These are phyloP conservation scores for Pleuronectes platessa DNA, from an alignment of 2,113 vertebrate species.

Conservation along the genomic window DNA sequence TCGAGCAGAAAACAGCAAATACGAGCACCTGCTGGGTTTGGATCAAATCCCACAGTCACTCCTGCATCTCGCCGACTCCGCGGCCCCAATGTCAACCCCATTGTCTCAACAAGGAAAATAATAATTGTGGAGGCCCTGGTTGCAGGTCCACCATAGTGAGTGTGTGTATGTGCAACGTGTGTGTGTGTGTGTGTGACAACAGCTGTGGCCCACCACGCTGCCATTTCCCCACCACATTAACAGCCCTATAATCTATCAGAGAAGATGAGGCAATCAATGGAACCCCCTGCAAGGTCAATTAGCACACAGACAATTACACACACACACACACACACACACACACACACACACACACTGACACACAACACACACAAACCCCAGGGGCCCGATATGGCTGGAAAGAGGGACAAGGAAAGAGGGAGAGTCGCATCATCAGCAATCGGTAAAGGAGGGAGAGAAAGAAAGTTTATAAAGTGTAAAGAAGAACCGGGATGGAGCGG, in stretches of 20 bases:
- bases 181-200: slow-evolving; percentile 77
- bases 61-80: slow-evolving; percentile 16
- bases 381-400: slow-evolving; percentile 65
- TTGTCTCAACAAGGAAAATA: slow-evolving; percentile 56
- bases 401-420: slow-evolving; percentile 24
- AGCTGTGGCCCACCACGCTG: slow-evolving; percentile 95
- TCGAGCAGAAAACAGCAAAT: slow-evolving; percentile 39
- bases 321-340: slow-evolving; percentile 70
- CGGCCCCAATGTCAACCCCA: slow-evolving; percentile 29
- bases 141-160: slow-evolving; percentile 3
- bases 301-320: slow-evolving; percentile 83
- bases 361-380: slow-evolving; percentile 73
- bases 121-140: slow-evolving; percentile 61
- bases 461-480: slow-evolving; percentile 18
- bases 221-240: slow-evolving; percentile 99
- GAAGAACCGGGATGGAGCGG: background rate
- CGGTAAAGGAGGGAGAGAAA: slow-evolving; percentile 75
- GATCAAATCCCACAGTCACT: slow-evolving; percentile 53
- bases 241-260: slow-evolving; percentile 99
- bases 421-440: slow-evolving; percentile 8
- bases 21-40: slow-evolving; percentile 68
- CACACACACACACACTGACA: slow-evolving; percentile 59
- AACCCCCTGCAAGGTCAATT: slow-evolving; percentile 95
- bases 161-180: slow-evolving; percentile 2
- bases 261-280: slow-evolving; percentile 92